phyloP scores from a whole-genome alignment of 1,140 invertebrate species.

The Drosophila arawakana region DNA sequence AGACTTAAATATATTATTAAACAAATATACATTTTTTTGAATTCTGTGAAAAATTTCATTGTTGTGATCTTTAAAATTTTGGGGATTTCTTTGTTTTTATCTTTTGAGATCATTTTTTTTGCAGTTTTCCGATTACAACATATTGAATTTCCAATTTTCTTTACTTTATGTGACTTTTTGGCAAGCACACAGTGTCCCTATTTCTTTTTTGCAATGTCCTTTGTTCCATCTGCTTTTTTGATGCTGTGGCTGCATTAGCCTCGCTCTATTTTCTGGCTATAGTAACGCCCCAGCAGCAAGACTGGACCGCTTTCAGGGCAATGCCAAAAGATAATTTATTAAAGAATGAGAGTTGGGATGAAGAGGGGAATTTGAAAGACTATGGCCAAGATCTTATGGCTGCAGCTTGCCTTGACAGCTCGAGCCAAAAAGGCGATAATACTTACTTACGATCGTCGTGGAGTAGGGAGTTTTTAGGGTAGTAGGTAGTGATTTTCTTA shows the following conservation, averaged over 20 bases:
- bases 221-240: slow-evolving; percentile 4
- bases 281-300: slow-evolving; percentile 35
- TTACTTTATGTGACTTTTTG: not conserved
- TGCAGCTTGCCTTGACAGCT: slow-evolving; percentile 51
- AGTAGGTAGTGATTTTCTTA: slow-evolving; percentile 65
- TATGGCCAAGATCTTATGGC: not conserved
- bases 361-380: slow-evolving; percentile 3
- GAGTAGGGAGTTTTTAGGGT: slow-evolving; percentile 2
- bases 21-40: too few relatives aligned
- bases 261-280: slow-evolving; percentile 58
- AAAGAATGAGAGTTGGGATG: slow-evolving; percentile 8
- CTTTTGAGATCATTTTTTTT: too few relatives aligned
- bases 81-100: too few relatives aligned
- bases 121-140: too few relatives aligned
- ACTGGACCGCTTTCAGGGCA: slow-evolving; percentile 8
- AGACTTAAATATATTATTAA: too few relatives aligned
- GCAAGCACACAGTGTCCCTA: slow-evolving; percentile 19
- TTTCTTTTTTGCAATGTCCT: slow-evolving; percentile 5
- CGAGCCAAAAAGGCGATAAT: slow-evolving; percentile 48
- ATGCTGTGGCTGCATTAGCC: slow-evolving; percentile 36
- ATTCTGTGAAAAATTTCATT: too few relatives aligned
- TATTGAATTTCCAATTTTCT: too few relatives aligned
- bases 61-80: too few relatives aligned
- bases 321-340: slow-evolving; percentile 62
- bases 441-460: not conserved